Evolutionary conservation across 2,113 vertebrate genomes (phyloP), one percentile per base, ranked within the genome.

Genomic region (Ancistrus triradiatus): DNA sequence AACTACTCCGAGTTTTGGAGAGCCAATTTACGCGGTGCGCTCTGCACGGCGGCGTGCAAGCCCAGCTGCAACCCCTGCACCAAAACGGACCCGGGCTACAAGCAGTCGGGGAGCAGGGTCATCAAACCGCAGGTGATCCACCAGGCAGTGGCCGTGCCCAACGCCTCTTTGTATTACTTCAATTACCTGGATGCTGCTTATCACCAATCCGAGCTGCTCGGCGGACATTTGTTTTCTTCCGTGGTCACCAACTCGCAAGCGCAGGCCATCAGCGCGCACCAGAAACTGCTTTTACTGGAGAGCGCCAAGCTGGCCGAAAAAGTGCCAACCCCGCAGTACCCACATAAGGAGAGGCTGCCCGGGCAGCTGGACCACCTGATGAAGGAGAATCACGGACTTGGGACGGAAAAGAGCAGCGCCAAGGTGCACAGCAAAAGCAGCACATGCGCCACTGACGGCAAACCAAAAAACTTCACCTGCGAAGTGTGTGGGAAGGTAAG

Each of bases 401-500:
- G 77, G 43, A 76, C 82, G 1, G 90, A 95, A 50, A 91, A 92
- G 67, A 90, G 72, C 33, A 78, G 79, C 37, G 81, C 75, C 21
- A 97, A 95, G 70, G 77, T 83, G 38, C 91, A 93, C 68, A 80
- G 76, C 75, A 97, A 95, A 65, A 69, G 90, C 1, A 76, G 83
- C 83, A 69, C 74, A 73, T 69, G 78, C 63, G 44, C 84, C 0
- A 48, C 83, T 0, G 95, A 96, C 50, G 93, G 91, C 2, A 98
- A 98, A 60, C 92, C 93, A 59, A 98, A 97, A 76, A 93, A 94
- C 84, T 97, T 98, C 74, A 96, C 95, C n/a, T 98, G 95, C 66
- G 95, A 97, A 84, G 93, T 98, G 69, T 98, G 95, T 78, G 94
- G 95, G 78, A 98, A 98, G 94, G 95, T 98, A 88, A 84, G 83